phyloP scores from a whole-genome alignment of 1,140 invertebrate species.

The Carposina sasakii region DNA sequence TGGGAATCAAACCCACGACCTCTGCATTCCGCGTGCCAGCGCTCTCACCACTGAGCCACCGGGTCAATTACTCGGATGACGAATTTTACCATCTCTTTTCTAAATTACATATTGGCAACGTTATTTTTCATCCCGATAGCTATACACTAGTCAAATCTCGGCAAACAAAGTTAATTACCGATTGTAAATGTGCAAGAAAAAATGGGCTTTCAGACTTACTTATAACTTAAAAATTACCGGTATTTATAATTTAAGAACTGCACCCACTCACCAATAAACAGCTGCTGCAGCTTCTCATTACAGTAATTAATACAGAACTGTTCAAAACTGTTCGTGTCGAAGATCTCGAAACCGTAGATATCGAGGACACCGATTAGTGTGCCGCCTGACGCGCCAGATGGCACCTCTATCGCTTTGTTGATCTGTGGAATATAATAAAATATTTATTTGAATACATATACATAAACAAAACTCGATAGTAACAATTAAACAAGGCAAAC shows the following conservation, averaged over 20 bases:
- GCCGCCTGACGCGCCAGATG: constrained; percentile 77
- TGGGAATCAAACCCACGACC: too few species aligned
- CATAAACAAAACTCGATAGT: too few species aligned
- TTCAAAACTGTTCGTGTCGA: constrained; percentile 95
- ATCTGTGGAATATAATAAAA: constrained; percentile 78
- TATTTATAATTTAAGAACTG: background rate
- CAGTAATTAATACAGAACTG: constrained; percentile 98
- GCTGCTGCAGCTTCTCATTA: constrained; percentile 96
- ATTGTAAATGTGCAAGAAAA: too few species aligned
- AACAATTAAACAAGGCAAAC: too few species aligned
- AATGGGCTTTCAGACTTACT: background rate
- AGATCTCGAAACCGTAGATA: constrained; percentile 98
- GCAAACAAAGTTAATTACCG: too few species aligned
- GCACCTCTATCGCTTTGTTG: constrained; percentile 87
- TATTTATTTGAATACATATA: background rate
- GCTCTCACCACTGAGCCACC: too few species aligned
- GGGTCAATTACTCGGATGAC: too few species aligned
- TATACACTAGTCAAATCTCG: too few species aligned
- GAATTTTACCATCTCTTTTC: too few species aligned
- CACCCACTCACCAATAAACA: constrained; percentile 88
- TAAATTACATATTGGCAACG: too few species aligned
- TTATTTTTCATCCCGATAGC: too few species aligned
- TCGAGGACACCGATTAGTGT: constrained; percentile 96
- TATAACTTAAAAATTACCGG: background rate
- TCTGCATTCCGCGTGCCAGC: too few species aligned